Conservation (phyloP, 2,113 vertebrate species). For the Malurus elegans region DNA sequence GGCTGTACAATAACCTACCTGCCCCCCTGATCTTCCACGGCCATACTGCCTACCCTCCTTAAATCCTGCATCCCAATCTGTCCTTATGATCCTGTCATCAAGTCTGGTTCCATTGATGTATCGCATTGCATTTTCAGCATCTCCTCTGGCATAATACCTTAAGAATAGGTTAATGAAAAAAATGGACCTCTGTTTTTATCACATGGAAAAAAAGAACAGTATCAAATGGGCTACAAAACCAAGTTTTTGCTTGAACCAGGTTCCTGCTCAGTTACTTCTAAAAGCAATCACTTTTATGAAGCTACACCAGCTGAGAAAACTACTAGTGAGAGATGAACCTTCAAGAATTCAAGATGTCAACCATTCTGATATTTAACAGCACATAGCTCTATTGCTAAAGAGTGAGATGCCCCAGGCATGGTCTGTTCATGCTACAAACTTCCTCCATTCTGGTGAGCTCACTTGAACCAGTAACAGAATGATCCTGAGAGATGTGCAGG, state of each 20-base stretch:
- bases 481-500: rapidly evolving
- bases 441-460: not conserved
- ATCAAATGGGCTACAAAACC: not conserved
- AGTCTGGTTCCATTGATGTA: slow-evolving; percentile 85
- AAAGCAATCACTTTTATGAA: not conserved
- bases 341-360: not conserved
- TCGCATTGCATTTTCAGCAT: slow-evolving; percentile 85
- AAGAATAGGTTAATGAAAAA: not conserved
- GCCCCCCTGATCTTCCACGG: slow-evolving; percentile 86
- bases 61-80: slow-evolving; percentile 89
- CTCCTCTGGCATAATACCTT: slow-evolving; percentile 81
- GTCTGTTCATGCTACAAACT: rapidly evolving
- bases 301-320: not conserved
- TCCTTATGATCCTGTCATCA: slow-evolving; percentile 88
- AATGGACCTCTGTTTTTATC: not conserved
- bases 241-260: not conserved
- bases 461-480: not conserved
- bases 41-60: slow-evolving; percentile 87
- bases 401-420: not conserved
- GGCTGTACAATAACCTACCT: slow-evolving; percentile 68
- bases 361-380: rapidly evolving
- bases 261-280: not conserved
- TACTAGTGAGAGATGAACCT: not conserved
- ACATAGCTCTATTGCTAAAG: not conserved
- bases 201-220: not conserved